phyloP scores from a whole-genome alignment of 53 echinoderm and acorn worm species.

The Paelopatides confundens region DNA sequence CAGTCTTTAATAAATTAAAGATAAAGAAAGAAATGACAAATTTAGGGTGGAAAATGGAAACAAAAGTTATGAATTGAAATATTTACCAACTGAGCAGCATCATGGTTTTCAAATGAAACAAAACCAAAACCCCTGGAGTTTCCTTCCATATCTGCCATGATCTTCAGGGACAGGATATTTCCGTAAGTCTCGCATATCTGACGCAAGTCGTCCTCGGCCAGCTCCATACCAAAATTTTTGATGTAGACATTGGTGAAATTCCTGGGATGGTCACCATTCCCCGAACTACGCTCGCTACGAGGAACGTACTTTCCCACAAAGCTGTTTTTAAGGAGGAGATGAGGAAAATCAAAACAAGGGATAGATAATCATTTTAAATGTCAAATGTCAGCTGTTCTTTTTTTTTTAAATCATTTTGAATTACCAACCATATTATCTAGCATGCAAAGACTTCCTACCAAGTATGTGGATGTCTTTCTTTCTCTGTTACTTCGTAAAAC shows the following conservation, averaged over 20 bases:
- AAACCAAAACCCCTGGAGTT: constrained; percentile 90
- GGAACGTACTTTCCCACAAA: constrained; percentile 92
- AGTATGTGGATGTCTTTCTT: too few species aligned
- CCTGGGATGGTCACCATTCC: constrained; percentile 86
- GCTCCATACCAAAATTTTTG: constrained; percentile 88
- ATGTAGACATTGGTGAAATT: constrained; percentile 95
- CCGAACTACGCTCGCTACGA: constrained; percentile 80
- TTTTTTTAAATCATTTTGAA: too few species aligned
- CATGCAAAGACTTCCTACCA: too few species aligned
- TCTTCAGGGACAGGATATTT: constrained; percentile 76
- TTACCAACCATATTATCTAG: too few species aligned
- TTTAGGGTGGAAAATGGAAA: too few species aligned
- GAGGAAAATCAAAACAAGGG: too few species aligned
- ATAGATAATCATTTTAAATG: too few species aligned
- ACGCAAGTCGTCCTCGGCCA: constrained; percentile 74
- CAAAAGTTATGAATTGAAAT: too few species aligned
- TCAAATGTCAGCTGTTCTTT: too few species aligned
- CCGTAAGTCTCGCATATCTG: constrained; percentile 75
- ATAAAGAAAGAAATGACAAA: too few species aligned
- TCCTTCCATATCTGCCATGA: constrained; percentile 81
- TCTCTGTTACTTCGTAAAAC: too few species aligned
- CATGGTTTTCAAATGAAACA: constrained; percentile 89
- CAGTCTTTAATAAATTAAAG: too few species aligned
- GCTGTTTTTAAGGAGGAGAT: constrained; percentile 37
- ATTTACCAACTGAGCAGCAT: constrained; percentile 72